Base-by-base conservation (phyloP, 2,797 vertebrate genomes). In the Glyptemys insculpta region DNA sequence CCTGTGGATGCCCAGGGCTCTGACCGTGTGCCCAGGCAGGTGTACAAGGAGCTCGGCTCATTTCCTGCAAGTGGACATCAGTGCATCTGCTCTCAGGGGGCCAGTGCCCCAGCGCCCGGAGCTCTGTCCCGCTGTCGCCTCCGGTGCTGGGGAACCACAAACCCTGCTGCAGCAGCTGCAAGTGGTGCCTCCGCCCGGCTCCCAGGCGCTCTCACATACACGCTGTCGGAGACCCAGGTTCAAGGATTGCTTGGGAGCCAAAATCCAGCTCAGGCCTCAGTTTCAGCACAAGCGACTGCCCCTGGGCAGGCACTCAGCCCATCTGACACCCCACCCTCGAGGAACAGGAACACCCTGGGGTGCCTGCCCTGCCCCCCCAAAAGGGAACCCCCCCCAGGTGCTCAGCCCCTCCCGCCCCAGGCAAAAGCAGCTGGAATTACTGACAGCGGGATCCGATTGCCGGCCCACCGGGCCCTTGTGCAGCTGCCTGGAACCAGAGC, bases 401-500 rank as follows among this genome's bases (percentile, higher is more conserved):
- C 65, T 19, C n/a, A 10, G n/a, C n/a, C 19, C 65, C n/a, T 21
- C n/a, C 65, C 18, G 2, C 16, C 34, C 62, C 62, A 37, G 62
- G 18, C 1, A 10, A 21, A 72, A 41, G 65, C n/a, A 12, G n/a
- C 19, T 72, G 65, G 65, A 72, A 72, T 72, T 72, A 72, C n/a
- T 6, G 65, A 12, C 9, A 41, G 65, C 8, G n/a, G 65, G n/a
- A 72, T 72, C 65, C 21, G 37, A 37, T 72, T 72, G 65, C 65
- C 2, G 2, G n/a, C n/a, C 5, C 65, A 21, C 19, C 5, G 5
- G 65, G 65, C 19, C 37, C n/a, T 5, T 3, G 2, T 19, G n/a
- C 18, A 37, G n/a, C n/a, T 19, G 19, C 19, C 65, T 21, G 65
- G 37, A 72, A 72, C n/a, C n/a, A 41, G 65, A 72, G n/a, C 65